Base-by-base conservation (phyloP, 2,888 invertebrate genomes). In the Dasysyrphus tricinctus region DNA sequence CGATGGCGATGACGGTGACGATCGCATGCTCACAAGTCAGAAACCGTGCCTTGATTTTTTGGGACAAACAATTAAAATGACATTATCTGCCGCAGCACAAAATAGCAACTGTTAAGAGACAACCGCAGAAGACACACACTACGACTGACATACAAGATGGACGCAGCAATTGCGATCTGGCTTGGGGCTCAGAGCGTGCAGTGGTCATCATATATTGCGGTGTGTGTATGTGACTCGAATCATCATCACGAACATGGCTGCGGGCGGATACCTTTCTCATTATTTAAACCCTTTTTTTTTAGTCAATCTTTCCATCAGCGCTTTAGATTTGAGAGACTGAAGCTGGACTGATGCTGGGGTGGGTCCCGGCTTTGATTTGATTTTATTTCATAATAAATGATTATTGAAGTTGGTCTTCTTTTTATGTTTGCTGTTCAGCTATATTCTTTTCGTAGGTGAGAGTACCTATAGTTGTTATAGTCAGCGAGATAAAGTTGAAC, bases 51-150 rank as follows among this genome's bases (percentile, higher is more conserved):
- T 80, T 70, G 88, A 84, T 88, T 88, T 85, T 87, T 88, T 84
- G 88, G 88, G 88, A 88, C 88, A 88, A 88, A 88, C 88, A 84
- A 88, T 88, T 88, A 88, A 88, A 88, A 88, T 84, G 88, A 88
- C 88, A 88, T 88, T 88, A 88, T 75, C 80, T 39, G 76, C 76
- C 61, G 77, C 80, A 73, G 67, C 81, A 63, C 65, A 72, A 80
- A 63, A 44, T 69, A 70, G 57, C 65, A 70, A 56, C 78, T 61
- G 56, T 76, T 78, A 82, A 78, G 78, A 78, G 82, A 39, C 61
- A 42, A 61, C 61, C 61, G 24, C 61, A 61, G 14, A 61, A 61
- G 57, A 37, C 57, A 34, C 7, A 54, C 29, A 32, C 14, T 29
- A 32, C 9, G 5, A 5, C 24, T n/a, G 39, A 3, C 16, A 16